Evolutionary conservation across 2,113 vertebrate genomes (phyloP).

Genomic region (Silurus asotus): DNA sequence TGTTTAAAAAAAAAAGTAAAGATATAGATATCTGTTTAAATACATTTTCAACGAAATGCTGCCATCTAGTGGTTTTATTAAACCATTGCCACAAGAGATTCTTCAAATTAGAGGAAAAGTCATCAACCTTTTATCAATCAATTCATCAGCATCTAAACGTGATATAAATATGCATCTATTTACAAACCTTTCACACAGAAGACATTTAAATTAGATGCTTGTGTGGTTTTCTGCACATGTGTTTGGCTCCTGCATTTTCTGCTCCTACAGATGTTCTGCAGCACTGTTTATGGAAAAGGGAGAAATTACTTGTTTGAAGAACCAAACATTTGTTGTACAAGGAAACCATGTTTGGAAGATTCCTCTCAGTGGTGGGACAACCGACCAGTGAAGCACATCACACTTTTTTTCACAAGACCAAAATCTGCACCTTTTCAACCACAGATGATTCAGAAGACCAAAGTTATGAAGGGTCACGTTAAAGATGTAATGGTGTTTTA

Average conservation of each 20-base stretch:
- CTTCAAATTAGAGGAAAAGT: neutral
- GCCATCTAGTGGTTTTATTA: constrained; percentile 19
- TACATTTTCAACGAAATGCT: neutral
- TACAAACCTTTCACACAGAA: neutral
- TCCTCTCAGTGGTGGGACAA: too few relatives aligned
- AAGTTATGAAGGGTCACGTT: neutral
- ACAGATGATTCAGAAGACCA: neutral
- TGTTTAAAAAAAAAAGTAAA: too few relatives aligned
- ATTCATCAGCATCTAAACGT: neutral
- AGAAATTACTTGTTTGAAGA: neutral
- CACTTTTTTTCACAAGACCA: neutral
- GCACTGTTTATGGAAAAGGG: neutral
- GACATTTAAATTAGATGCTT: neutral
- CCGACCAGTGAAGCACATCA: too few relatives aligned
- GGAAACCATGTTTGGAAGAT: too few relatives aligned
- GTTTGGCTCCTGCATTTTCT: neutral
- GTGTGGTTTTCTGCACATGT: neutral
- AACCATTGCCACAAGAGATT: neutral
- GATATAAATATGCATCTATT: neutral
- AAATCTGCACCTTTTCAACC: neutral
- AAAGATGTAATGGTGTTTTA: too few relatives aligned
- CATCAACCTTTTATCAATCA: neutral
- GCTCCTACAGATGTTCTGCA: neutral
- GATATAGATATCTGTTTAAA: too few relatives aligned
- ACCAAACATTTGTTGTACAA: too few relatives aligned